A percentile compares a stretch with the other conserved stretches of the same genome.
Evolutionary conservation across 2,888 invertebrate genomes (phyloP).

Genomic region (Abrostola tripartita): DNA sequence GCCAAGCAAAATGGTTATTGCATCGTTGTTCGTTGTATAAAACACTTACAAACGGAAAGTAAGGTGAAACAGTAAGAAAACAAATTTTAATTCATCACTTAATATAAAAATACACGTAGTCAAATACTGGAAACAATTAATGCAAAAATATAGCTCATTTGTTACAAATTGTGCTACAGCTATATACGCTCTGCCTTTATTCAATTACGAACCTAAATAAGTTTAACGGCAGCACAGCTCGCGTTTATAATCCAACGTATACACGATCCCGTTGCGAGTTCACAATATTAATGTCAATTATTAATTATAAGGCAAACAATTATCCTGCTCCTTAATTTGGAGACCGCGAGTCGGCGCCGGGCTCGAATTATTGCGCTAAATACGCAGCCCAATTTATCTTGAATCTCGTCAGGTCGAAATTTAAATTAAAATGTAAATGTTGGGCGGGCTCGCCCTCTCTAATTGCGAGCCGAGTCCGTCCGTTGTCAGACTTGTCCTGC

Average conservation of each 20-base stretch:
- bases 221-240: constrained; percentile 49
- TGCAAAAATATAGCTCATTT: neutral
- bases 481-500: constrained; percentile 76
- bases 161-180: constrained; percentile 21
- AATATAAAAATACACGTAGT: neutral
- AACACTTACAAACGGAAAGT: too few relatives aligned
- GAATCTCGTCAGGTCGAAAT: constrained; percentile 86
- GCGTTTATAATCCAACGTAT: constrained; percentile 49
- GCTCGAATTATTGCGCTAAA: constrained; percentile 85
- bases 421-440: constrained; percentile 88
- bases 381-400: constrained; percentile 84
- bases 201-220: constrained; percentile 51
- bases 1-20: too few relatives aligned
- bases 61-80: too few relatives aligned
- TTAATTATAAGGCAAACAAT: constrained; percentile 84
- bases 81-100: neutral
- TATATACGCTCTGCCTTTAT: constrained; percentile 32
- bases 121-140: neutral
- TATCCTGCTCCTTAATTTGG: constrained; percentile 78
- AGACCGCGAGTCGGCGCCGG: constrained; percentile 73
- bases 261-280: constrained; percentile 57
- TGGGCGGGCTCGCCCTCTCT: constrained; percentile 78
- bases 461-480: constrained; percentile 80
- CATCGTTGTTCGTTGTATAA: too few relatives aligned
- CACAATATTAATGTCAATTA: constrained; percentile 79